These are phyloP conservation scores for Macrophya alboannulata DNA, from an alignment of 2,888 invertebrate species.

Conservation along the genomic window DNA sequence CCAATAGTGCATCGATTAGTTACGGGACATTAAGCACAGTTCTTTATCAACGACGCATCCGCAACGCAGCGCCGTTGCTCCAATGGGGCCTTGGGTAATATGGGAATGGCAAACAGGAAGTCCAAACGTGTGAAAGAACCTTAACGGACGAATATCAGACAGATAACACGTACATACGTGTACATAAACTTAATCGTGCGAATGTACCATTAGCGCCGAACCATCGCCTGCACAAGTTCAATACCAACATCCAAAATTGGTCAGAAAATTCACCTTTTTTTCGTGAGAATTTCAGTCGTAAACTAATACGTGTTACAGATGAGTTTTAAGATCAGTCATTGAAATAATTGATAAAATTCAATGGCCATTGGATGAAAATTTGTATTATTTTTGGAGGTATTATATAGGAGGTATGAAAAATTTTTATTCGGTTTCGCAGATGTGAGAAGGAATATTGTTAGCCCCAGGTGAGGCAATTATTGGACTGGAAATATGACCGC, in stretches of 20 bases:
- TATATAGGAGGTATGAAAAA: neutral
- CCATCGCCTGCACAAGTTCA: constrained; percentile 9
- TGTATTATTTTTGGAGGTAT: neutral
- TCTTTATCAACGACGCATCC: constrained; percentile 47
- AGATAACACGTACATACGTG: neutral
- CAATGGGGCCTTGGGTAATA: constrained; percentile 31
- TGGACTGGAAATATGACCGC: neutral
- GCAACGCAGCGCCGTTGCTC: neutral
- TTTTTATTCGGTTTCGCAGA: neutral
- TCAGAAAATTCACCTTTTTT: neutral
- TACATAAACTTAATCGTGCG: constrained; percentile 53
- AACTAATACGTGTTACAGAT: neutral
- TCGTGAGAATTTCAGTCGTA: neutral
- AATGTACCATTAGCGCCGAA: constrained; percentile 34
- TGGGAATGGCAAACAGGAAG: constrained; percentile 63
- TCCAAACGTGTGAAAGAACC: constrained; percentile 55
- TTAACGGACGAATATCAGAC: constrained; percentile 10
- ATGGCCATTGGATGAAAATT: neutral
- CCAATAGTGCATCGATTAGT: constrained; percentile 63
- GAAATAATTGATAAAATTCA: neutral
- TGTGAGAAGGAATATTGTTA: neutral
- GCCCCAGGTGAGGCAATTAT: constrained; percentile 32
- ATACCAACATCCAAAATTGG: neutral
- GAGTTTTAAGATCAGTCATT: neutral
- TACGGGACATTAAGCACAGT: constrained; percentile 68